Percentiles rank a stretch among this genome's conserved stretches.
phyloP scores from a whole-genome alignment of 2,113 vertebrate genomes.

The Salminus brasiliensis region DNA sequence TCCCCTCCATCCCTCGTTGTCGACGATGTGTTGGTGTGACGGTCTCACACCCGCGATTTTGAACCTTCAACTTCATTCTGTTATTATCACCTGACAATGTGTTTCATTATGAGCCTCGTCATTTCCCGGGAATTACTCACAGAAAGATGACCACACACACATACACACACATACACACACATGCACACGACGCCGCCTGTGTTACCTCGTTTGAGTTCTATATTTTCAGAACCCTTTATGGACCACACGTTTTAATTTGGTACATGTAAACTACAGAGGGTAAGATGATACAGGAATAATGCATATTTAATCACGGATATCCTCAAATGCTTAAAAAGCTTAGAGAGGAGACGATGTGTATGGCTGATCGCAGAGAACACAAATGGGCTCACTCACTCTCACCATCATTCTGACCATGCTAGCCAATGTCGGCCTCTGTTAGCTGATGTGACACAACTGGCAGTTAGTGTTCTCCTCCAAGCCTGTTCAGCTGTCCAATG shows the following conservation, averaged over 20 bases:
- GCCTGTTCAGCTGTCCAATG: no score
- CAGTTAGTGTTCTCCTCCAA: no score
- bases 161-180: conserved; percentile 23
- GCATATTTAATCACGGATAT: background rate
- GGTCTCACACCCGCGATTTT: conserved; percentile 78
- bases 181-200: conserved; percentile 5
- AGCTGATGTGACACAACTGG: no score
- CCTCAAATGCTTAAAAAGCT: background rate
- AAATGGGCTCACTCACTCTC: no score
- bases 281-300: background rate
- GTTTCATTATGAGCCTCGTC: conserved; percentile 96
- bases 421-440: no score
- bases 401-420: no score
- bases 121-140: conserved; percentile 90
- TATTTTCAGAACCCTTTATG: conserved; percentile 5
- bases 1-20: background rate
- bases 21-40: conserved; percentile 64
- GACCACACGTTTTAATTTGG: background rate
- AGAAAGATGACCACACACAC: conserved; percentile 85
- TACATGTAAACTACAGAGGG: background rate
- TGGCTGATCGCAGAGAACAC: background rate
- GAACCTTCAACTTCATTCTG: conserved; percentile 81
- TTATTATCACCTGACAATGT: conserved; percentile 99
- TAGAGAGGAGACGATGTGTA: background rate
- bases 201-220: background rate